Evolutionary conservation across 2,113 vertebrate genomes (phyloP), one percentile per base, ranked within the genome.

Genomic region (Ictidomys tridecemlineatus): DNA sequence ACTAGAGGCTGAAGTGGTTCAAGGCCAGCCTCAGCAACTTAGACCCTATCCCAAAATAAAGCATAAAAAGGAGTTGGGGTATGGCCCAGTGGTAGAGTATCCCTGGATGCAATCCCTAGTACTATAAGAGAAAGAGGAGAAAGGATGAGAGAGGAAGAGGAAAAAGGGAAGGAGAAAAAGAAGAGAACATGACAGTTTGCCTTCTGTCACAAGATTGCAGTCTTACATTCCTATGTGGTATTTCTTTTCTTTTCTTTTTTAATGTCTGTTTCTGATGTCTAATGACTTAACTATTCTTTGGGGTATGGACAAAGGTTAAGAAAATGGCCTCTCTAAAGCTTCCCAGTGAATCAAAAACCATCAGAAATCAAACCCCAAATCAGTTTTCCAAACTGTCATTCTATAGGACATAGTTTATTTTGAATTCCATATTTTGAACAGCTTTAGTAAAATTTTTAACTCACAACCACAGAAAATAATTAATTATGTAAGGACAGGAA

Each of bases 361-460:
- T 78, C 58, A 93, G 34, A 91, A 91, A 37, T 63, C 37, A 89
- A 67, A 39, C 56, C 17, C 48, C 63, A 78, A 32, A n/a, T 67
- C 26, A 74, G 6, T 63, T 72, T 61, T 67, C 82, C 69, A 37
- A 37, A 72, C 61, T 45, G 0, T 67, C 83, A 24, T 58, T 89
- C 79, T 45, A 0, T 12, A 67, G 65, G 53, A 45, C 28, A 42
- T 1, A 28, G 48, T 90, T 92, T 13, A 2, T 67, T 83, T 45
- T 65, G 20, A 96, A 56, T 73, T 85, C 26, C 30, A 84, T 22
- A 79, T 89, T 89, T 93, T 91, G 22, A 93, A 8, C 51, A 89
- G 13, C 53, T 79, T 92, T 32, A 51, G 11, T 73, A 58, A 70
- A 24, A 48, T 70, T 77, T 93, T 84, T 53, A 79, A 94, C 69